phyloP scores from a whole-genome alignment of 2,113 vertebrate genomes.

The Oceanodroma tethys region DNA sequence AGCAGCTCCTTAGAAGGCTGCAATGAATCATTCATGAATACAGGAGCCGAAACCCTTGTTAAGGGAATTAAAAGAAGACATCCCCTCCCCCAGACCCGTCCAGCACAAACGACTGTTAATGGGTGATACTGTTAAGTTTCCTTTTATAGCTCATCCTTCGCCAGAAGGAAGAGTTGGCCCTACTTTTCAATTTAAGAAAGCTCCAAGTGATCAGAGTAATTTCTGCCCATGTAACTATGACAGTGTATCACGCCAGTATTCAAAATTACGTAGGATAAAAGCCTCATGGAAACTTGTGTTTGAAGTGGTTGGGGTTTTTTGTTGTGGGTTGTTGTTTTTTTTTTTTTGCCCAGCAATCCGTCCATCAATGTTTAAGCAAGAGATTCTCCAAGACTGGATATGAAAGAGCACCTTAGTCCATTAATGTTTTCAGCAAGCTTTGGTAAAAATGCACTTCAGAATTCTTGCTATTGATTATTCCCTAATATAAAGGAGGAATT shows the following conservation, averaged over 20 bases:
- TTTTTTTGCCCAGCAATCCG: background rate
- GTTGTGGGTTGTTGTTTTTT: background rate
- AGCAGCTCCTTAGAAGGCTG: background rate
- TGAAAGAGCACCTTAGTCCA: background rate
- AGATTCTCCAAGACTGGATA: background rate
- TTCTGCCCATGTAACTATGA: accelerated
- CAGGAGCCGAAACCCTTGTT: background rate
- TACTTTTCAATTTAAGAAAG: accelerated
- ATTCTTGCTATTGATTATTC: background rate
- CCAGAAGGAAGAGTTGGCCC: background rate
- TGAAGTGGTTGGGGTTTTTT: background rate
- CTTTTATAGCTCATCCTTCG: background rate
- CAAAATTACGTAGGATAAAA: background rate
- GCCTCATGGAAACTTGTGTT: background rate
- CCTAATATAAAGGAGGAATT: accelerated
- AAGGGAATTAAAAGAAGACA: background rate
- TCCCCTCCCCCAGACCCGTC: background rate
- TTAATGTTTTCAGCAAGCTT: background rate
- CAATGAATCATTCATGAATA: background rate
- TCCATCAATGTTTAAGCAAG: background rate
- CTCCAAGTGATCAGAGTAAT: background rate
- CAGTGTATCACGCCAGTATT: accelerated
- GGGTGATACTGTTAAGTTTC: background rate
- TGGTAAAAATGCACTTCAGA: background rate
- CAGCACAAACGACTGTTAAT: accelerated